Percentiles rank a stretch among this genome's conserved stretches.
Evolutionary conservation across 1,140 invertebrate species (phyloP).

Genomic region (Batillaria attramentaria): DNA sequence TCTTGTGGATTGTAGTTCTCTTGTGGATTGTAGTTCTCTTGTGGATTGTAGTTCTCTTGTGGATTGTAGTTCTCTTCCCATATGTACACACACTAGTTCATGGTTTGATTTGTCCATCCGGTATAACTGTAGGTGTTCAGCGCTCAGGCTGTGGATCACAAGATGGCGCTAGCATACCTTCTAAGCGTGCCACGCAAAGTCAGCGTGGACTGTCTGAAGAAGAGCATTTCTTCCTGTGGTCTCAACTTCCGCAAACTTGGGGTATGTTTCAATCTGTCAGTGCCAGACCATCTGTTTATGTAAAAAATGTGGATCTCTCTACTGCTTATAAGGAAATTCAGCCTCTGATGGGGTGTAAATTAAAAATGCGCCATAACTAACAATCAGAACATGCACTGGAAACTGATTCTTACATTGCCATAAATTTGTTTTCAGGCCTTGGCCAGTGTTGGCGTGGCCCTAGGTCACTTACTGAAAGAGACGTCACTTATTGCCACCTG

Average conservation of each 20-base stretch:
- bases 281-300: not conserved
- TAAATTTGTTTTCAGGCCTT: too few species aligned
- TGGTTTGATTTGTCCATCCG: not conserved
- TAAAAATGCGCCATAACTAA: too few species aligned
- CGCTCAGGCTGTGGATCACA: constrained; percentile 48
- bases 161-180: constrained; percentile 48
- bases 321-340: too few species aligned
- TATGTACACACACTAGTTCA: not conserved
- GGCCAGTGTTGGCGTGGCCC: constrained; percentile 50
- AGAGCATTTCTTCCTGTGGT: constrained; percentile 44
- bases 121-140: constrained; percentile 57
- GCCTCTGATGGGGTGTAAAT: too few species aligned
- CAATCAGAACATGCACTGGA: too few species aligned
- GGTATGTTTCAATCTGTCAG: constrained; percentile 36
- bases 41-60: too few species aligned
- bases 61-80: too few species aligned
- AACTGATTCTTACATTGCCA: too few species aligned
- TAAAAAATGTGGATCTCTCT: too few species aligned
- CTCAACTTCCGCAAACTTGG: constrained; percentile 60
- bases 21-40: too few species aligned
- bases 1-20: too few species aligned
- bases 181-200: constrained; percentile 50
- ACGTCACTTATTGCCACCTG: constrained; percentile 40
- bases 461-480: constrained; percentile 50
- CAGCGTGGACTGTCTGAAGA: constrained; percentile 48